These are phyloP conservation scores for Varecia variegata DNA, from an alignment of 2,797 vertebrate genomes.

Conservation along the genomic window DNA sequence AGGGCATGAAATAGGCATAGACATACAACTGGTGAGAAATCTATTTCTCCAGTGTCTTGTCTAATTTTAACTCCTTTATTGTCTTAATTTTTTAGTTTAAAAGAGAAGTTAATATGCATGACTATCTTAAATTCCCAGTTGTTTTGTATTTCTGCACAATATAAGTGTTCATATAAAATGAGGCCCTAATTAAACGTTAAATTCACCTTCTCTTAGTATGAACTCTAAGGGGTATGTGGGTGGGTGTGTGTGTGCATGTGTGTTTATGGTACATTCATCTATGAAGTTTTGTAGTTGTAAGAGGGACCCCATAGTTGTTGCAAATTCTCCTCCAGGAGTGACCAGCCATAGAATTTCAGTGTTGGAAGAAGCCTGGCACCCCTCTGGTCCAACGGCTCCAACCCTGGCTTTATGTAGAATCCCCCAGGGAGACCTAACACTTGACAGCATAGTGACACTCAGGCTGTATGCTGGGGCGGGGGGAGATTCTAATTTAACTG, in stretches of 20 bases:
- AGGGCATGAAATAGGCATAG: background rate
- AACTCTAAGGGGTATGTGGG: background rate
- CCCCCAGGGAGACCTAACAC: background rate
- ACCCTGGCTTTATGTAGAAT: background rate
- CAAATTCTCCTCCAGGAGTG: background rate
- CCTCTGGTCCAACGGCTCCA: background rate
- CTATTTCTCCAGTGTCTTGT: background rate
- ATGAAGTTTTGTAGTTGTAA: background rate
- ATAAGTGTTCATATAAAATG: background rate
- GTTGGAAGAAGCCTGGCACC: background rate
- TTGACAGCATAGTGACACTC: background rate
- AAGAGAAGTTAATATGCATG: background rate
- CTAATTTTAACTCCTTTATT: background rate
- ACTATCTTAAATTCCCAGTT: background rate
- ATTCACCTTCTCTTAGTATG: background rate
- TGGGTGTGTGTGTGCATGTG: too few species aligned
- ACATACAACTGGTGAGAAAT: background rate
- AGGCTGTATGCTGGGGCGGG: background rate
- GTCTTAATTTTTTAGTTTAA: background rate
- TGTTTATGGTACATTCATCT: background rate
- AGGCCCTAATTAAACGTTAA: background rate
- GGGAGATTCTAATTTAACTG: background rate
- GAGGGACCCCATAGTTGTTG: background rate
- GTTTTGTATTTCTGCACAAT: constrained; percentile 33
- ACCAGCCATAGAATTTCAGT: background rate